Evolutionary conservation across 2,888 invertebrate species (phyloP).

Genomic region (Nomada flava): DNA sequence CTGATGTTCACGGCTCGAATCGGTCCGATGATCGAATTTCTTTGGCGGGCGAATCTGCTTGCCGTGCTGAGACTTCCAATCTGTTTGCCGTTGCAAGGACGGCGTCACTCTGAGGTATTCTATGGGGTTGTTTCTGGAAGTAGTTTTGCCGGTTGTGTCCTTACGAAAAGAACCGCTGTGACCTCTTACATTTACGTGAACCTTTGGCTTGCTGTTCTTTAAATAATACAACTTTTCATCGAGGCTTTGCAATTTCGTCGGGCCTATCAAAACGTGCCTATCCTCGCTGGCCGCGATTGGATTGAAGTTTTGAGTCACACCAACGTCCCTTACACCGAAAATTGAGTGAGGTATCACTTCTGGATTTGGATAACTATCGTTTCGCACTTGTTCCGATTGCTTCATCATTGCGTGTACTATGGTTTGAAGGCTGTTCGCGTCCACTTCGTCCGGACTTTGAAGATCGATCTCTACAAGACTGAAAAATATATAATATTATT

Average conservation of each 20-base stretch:
- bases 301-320: conserved; percentile 63
- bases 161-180: conserved; percentile 75
- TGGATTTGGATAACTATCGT: conserved; percentile 72
- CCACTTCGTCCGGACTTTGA: conserved; percentile 73
- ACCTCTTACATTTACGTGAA: conserved; percentile 78
- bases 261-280: conserved; percentile 59
- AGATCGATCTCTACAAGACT: conserved; percentile 80
- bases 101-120: conserved; percentile 65
- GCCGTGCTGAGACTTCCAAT: conserved; percentile 46
- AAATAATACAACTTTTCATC: conserved; percentile 79
- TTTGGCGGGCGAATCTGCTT: conserved; percentile 71
- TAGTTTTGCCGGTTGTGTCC: conserved; percentile 41
- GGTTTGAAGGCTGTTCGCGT: conserved; percentile 73
- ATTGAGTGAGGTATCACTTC: conserved; percentile 78
- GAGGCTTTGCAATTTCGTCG: conserved; percentile 60
- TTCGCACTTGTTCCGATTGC: conserved; percentile 52
- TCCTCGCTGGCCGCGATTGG: conserved; percentile 54
- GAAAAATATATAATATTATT: conserved; percentile 15
- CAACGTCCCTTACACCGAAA: conserved; percentile 77
- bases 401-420: conserved; percentile 77
- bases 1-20: conserved; percentile 1
- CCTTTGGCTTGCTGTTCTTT: conserved; percentile 77
- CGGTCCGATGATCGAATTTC: conserved; percentile 67
- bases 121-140: conserved; percentile 61
- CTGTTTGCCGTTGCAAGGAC: conserved; percentile 59